Conservation (phyloP, 2,888 invertebrate genomes). For the Neoaliturus tenellus region DNA sequence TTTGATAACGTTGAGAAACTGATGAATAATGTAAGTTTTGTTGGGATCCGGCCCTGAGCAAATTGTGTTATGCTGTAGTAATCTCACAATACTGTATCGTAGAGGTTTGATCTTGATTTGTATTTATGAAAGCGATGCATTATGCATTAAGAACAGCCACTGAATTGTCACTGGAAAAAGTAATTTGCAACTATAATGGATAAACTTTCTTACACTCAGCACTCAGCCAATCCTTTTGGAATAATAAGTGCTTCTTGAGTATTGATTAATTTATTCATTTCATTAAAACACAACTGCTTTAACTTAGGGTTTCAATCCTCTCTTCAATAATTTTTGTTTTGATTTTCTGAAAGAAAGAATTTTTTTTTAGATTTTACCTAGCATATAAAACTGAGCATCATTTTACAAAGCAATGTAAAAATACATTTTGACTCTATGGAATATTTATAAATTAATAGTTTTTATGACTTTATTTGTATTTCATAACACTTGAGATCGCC, state of each 20-base stretch:
- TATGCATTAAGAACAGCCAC: conserved; percentile 6
- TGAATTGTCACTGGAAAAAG: conserved; percentile 35
- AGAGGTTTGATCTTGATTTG: neutral
- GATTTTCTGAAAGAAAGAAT: no score
- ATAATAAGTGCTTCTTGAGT: neutral
- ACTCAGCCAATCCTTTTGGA: neutral
- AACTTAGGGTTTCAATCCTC: neutral
- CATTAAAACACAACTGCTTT: neutral
- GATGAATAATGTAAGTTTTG: conserved; percentile 34
- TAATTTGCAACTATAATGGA: conserved; percentile 40
- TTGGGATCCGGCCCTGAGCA: neutral
- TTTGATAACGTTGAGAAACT: conserved; percentile 19
- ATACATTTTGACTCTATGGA: no score
- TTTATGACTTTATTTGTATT: no score
- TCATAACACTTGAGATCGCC: no score
- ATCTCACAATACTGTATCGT: neutral
- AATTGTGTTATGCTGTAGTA: conserved; percentile 1
- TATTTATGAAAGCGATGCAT: conserved; percentile 39
- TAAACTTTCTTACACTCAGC: neutral
- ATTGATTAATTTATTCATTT: conserved; percentile 10
- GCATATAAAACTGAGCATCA: no score
- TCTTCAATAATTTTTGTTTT: no score
- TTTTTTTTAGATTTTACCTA: no score
- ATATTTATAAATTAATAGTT: no score
- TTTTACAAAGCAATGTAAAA: no score